These are phyloP conservation scores for Oscheius sp. DNA, from an alignment of 2,888 invertebrate genomes.

Conservation along the genomic window DNA sequence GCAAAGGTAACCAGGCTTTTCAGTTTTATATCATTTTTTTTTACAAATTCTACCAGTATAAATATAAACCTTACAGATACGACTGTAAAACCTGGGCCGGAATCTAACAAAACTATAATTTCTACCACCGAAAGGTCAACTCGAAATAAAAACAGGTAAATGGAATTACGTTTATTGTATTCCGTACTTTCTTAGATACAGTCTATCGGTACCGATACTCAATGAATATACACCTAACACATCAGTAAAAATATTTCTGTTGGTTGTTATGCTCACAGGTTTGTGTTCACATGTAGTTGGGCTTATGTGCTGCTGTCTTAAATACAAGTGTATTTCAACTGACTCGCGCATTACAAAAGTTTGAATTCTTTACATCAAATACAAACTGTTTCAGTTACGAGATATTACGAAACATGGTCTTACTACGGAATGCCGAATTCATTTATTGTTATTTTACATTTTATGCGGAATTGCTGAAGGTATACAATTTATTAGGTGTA, in stretches of 20 bases:
- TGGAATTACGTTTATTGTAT: neutral
- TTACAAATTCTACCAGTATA: too few relatives aligned
- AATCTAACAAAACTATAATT: neutral
- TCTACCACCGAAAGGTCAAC: conserved; percentile 31
- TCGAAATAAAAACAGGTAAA: conserved; percentile 13
- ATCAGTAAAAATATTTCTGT: conserved; percentile 31
- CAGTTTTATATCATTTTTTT: conserved; percentile 28
- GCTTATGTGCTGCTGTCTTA: conserved; percentile 54
- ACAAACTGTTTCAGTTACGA: conserved; percentile 33
- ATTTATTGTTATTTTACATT: conserved; percentile 39
- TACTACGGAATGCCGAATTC: conserved; percentile 37
- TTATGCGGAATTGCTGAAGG: conserved; percentile 48
- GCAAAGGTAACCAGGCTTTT: neutral
- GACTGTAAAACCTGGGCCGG: too few relatives aligned
- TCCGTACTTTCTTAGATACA: neutral
- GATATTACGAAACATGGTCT: conserved; percentile 39
- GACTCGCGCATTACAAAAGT: conserved; percentile 54
- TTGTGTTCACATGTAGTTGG: conserved; percentile 40
- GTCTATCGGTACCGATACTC: neutral
- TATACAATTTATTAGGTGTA: conserved; percentile 11
- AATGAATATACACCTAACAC: conserved; percentile 25
- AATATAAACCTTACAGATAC: too few relatives aligned
- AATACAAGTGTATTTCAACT: conserved; percentile 39
- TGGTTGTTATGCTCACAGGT: conserved; percentile 25
- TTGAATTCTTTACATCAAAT: neutral